Evolutionary conservation across 2,797 vertebrate species (phyloP), one percentile per base, ranked within the genome.

Genomic region (Cossypha niveicapilla): DNA sequence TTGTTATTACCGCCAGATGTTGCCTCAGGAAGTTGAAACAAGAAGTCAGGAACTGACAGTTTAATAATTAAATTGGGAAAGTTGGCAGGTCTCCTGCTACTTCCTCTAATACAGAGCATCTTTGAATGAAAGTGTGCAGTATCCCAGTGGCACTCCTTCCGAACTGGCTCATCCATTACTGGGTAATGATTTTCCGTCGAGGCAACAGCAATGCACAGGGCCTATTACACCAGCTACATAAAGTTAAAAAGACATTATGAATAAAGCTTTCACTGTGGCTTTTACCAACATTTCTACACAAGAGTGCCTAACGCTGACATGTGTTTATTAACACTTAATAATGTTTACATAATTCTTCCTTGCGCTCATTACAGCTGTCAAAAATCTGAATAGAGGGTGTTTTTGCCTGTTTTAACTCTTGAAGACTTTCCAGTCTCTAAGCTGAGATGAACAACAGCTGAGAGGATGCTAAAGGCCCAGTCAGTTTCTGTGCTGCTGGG

Each of bases 321-420:
- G 94, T 94, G 97, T 97, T 98, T 98, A 97, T 97, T 98, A 95
- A 89, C 96, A 96, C 96, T 98, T 98, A 98, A 98, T 97, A 97
- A 97, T 96, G 97, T 97, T 98, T 97, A 97, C 93, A 95, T 97
- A 97, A 97, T 94, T 97, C 95, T 96, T 98, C 94, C 94, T 94
- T 71, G 94, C 51, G 88, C 97, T 98, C 96, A 96, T 98, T 98
- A 97, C 44, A 66, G 94, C 95, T 97, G 97, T 97, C 97, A 97
- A 88, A 98, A 88, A 93, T 96, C 90, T 78, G 96, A 97, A 94
- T 34, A 70, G 92, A 90, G 88, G 35, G 56, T 82, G 58, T 48
- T 95, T 91, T 90, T 61, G 84, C 57, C 74, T 51, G 37, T 84
- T 96, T 96, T 95, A 84, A 91, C 96, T 97, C 79, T 44, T 54